Evolutionary conservation across 1,140 invertebrate species (phyloP), one percentile per base, ranked within the genome.

Genomic region (Agrypnia vestita): DNA sequence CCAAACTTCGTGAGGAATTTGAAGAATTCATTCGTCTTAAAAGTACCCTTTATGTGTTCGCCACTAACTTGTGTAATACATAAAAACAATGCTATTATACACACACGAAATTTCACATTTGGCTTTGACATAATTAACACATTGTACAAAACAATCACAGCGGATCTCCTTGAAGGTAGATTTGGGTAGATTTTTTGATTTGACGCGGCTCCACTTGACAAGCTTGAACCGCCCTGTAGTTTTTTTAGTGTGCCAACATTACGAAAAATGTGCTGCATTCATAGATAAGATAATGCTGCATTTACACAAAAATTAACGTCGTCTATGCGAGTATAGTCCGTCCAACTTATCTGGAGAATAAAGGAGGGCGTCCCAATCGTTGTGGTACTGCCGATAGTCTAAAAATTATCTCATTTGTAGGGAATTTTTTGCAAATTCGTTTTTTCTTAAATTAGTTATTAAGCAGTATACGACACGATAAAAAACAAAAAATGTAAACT

Each of bases 1-100:
- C 97, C 97, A 88, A 98, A 99, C 89, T 98, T 98, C 3, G 96
- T 92, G 47, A 99, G 90, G 89, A 98, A 98, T 85, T 94, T 93
- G 86, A 98, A 98, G 87, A 98, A 98, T 51, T 96, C 92, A 4
- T 90, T 89, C 0, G 92, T 92, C 77, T 92, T 89, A 85, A 94
- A 95, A 1, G 90, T 91, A 44, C 94, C 94, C 76, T 87, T 90
- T 46, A 93, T 87, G 84, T 92, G 93, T 8, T 91, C 78, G 0
- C 75, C 25, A 53, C 64, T 35, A 10, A 69, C 72, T 10, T 51
- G 59, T 13, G 21, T 51, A 46, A 55, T 47, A 21, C 13, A 61
- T 10, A 76, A 59, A 62, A 80, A 71, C 44, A 76, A 76, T 9
- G 76, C 35, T 67, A 47, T 10, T 47, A 75, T 59, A 64, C 61